Evolutionary conservation across 2,113 vertebrate species (phyloP).

Genomic region (Madoqua kirkii): DNA sequence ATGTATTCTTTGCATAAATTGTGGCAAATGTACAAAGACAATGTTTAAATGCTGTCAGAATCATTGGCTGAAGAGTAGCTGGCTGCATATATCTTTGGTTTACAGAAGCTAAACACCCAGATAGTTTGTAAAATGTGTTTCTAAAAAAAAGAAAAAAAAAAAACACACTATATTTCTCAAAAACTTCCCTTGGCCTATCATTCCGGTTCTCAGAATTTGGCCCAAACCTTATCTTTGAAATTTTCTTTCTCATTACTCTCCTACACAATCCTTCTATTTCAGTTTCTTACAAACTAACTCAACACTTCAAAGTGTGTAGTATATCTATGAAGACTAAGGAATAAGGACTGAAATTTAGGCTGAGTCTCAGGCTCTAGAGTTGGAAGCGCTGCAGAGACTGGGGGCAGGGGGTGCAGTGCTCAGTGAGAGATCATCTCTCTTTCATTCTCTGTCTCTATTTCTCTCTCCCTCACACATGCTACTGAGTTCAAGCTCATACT

Average conservation of each 20-base stretch:
- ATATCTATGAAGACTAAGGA: neutral
- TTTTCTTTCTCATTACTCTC: neutral
- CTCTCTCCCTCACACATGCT: neutral
- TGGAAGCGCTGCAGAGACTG: neutral
- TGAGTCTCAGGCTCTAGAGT: neutral
- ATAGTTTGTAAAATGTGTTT: neutral
- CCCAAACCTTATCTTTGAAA: neutral
- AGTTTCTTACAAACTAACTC: neutral
- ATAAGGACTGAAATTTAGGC: neutral
- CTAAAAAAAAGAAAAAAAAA: neutral
- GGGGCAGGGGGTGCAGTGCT: neutral
- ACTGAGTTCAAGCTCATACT: neutral
- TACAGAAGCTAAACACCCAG: neutral
- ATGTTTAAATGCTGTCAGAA: neutral
- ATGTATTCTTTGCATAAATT: slow-evolving; percentile 34
- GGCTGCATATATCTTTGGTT: neutral
- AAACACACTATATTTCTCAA: neutral
- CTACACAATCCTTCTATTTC: neutral
- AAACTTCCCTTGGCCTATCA: neutral
- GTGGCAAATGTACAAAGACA: slow-evolving; percentile 27
- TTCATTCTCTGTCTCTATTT: neutral
- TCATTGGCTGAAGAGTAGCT: neutral
- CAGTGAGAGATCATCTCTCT: neutral
- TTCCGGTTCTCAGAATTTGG: neutral
- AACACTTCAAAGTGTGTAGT: neutral